phyloP scores from a whole-genome alignment of 2,797 vertebrate genomes.

The Orientallactaga sibirica region DNA sequence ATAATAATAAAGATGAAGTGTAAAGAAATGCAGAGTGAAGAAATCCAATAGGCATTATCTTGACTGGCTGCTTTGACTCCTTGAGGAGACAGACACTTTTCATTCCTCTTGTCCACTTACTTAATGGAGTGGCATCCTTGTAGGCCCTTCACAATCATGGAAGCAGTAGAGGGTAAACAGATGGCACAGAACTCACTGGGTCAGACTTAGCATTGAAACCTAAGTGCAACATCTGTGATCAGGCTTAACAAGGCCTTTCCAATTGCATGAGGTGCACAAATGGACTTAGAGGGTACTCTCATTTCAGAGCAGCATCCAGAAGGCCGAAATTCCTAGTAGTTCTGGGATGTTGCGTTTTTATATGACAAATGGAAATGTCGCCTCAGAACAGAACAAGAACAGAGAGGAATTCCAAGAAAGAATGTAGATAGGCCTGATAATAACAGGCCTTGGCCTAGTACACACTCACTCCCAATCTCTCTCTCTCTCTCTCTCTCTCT shows the following conservation, averaged over 20 bases:
- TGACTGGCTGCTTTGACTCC: neutral
- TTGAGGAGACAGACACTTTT: neutral
- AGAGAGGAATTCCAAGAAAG: neutral
- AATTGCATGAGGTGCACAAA: neutral
- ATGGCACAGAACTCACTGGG: neutral
- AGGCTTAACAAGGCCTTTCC: neutral
- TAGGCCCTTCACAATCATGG: neutral
- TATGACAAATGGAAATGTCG: neutral
- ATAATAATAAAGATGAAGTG: neutral
- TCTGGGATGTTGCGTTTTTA: neutral
- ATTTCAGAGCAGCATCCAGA: neutral
- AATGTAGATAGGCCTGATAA: neutral
- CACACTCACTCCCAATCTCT: no score
- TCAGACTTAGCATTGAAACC: neutral
- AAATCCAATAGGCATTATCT: neutral
- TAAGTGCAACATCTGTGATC: neutral
- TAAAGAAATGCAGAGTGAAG: constrained; percentile 2
- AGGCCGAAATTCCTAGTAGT: neutral
- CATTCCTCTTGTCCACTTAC: neutral
- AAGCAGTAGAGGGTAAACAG: neutral
- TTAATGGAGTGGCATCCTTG: neutral
- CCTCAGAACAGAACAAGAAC: neutral
- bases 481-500: no score
- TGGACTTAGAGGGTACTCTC: no score
- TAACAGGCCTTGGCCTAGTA: neutral